Percentiles rank a stretch among this genome's conserved stretches.
These are phyloP conservation scores for Liodrosophila aerea DNA, from an alignment of 2,888 invertebrate species.

Conservation along the genomic window DNA sequence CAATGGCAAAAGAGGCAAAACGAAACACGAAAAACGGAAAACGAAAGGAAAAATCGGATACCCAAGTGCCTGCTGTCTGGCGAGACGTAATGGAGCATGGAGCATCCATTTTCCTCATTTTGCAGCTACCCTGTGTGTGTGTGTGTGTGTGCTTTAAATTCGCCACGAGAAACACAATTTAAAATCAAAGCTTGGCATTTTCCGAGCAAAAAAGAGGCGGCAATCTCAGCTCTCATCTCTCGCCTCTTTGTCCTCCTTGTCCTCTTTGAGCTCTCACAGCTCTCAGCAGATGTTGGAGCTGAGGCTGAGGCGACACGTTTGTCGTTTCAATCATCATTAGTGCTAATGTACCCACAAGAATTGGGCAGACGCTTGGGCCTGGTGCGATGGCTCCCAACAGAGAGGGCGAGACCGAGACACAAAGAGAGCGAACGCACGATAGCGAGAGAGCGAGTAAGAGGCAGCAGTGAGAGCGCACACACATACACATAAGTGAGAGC, in stretches of 20 bases:
- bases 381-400: conserved; percentile 22
- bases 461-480: conserved; percentile 14
- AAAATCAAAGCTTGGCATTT: conserved; percentile 68
- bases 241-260: background rate
- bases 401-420: conserved; percentile 2
- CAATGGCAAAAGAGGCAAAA: conserved; percentile 49
- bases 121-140: too few species aligned
- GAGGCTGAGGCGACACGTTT: conserved; percentile 68
- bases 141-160: conserved; percentile 36
- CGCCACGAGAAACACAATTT: conserved; percentile 54
- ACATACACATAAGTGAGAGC: conserved; percentile 13
- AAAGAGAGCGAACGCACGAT: conserved; percentile 20
- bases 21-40: conserved; percentile 15
- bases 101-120: conserved; percentile 14
- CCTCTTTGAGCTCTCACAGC: conserved; percentile 6
- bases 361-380: conserved; percentile 72
- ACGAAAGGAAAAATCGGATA: conserved; percentile 31
- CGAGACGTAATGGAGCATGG: conserved; percentile 18
- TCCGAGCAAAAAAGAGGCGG: conserved; percentile 16
- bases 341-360: conserved; percentile 83
- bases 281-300: conserved; percentile 2
- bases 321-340: conserved; percentile 83
- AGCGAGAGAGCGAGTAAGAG: conserved; percentile 7
- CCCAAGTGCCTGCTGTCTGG: conserved; percentile 15
- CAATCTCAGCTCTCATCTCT: conserved; percentile 10